These are phyloP conservation scores for Lerema accius DNA, from an alignment of 1,140 invertebrate genomes.

Conservation along the genomic window DNA sequence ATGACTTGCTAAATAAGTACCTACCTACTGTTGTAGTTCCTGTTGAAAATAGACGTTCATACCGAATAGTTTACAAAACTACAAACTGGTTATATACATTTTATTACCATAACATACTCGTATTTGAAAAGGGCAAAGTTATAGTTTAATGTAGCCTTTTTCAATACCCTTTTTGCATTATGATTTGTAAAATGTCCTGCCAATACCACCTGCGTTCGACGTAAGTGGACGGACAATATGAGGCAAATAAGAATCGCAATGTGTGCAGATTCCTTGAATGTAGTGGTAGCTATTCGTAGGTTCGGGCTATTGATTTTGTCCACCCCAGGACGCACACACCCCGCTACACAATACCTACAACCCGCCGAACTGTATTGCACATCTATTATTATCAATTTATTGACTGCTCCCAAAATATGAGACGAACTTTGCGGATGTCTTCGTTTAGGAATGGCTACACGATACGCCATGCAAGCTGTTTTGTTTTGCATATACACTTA, in stretches of 20 bases:
- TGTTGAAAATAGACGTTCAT: too few relatives aligned
- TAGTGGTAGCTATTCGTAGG: constrained; percentile 70
- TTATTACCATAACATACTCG: too few relatives aligned
- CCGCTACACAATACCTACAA: constrained; percentile 60
- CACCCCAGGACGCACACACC: constrained; percentile 69
- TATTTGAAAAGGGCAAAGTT: too few relatives aligned
- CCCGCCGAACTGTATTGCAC: constrained; percentile 61
- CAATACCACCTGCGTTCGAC: not conserved
- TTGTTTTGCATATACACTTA: too few relatives aligned
- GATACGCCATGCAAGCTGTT: too few relatives aligned
- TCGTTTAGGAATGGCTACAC: not conserved
- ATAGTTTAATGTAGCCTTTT: too few relatives aligned
- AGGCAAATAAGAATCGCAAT: constrained; percentile 69
- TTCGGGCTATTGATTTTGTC: constrained; percentile 79
- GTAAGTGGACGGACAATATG: constrained; percentile 40
- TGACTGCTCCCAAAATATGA: constrained; percentile 49
- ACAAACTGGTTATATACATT: too few relatives aligned
- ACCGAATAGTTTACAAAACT: too few relatives aligned
- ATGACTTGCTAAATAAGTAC: not conserved
- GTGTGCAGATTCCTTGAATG: constrained; percentile 68
- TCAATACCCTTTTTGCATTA: too few relatives aligned
- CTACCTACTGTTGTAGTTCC: too few relatives aligned
- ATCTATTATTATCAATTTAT: constrained; percentile 73
- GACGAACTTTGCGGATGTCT: constrained; percentile 24
- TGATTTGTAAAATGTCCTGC: not conserved